phyloP scores from a whole-genome alignment of 2,888 invertebrate genomes.

The Trachelus stipa region DNA sequence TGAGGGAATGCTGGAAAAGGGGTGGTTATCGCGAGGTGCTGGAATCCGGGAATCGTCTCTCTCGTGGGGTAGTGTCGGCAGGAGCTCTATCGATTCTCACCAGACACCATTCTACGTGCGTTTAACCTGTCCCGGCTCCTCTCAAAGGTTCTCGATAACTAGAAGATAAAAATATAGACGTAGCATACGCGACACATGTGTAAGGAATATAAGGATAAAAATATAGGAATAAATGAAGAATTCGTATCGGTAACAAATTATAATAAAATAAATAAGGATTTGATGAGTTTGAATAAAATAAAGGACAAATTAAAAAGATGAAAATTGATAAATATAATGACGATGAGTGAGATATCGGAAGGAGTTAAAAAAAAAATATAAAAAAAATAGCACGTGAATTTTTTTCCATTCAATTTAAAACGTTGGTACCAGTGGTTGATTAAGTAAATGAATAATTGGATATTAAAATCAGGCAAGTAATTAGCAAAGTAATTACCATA shows the following conservation, averaged over 20 bases:
- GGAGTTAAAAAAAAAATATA: neutral
- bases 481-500: neutral
- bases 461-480: neutral
- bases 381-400: neutral
- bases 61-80: slow-evolving; percentile 50
- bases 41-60: slow-evolving; percentile 55
- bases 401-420: neutral
- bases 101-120: slow-evolving; percentile 46
- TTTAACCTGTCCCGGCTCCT: slow-evolving; percentile 7
- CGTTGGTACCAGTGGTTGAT: neutral
- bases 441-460: neutral
- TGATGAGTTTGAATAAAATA: neutral
- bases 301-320: neutral
- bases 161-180: neutral
- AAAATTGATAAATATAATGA: neutral
- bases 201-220: neutral
- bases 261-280: neutral
- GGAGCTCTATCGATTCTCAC: slow-evolving; percentile 58
- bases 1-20: slow-evolving; percentile 41
- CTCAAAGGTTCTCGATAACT: neutral
- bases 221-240: neutral
- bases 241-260: neutral
- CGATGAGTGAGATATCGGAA: neutral
- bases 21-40: slow-evolving; percentile 36
- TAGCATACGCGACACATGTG: neutral